These are phyloP conservation scores for Ectemnius continuus DNA, from an alignment of 2,888 invertebrate genomes.

Conservation along the genomic window DNA sequence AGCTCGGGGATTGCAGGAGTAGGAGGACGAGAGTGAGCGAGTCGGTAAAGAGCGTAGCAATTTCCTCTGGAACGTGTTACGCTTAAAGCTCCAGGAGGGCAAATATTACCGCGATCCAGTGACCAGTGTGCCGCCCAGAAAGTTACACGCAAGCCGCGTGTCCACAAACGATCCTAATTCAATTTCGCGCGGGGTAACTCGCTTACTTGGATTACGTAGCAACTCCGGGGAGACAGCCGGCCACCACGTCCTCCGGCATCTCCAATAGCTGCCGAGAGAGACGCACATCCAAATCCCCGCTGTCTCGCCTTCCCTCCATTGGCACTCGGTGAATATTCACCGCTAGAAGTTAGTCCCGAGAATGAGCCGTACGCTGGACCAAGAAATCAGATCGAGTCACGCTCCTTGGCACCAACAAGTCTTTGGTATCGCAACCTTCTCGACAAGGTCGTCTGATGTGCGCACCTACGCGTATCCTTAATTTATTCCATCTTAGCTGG, in stretches of 20 bases:
- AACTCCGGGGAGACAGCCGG: not conserved
- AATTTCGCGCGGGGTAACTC: conserved; percentile 7
- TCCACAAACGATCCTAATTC: conserved; percentile 9
- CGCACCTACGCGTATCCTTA: conserved; percentile 49
- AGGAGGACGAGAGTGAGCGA: too few species aligned
- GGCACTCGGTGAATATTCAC: not conserved
- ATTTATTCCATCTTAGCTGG: conserved; percentile 74
- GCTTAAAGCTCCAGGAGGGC: not conserved
- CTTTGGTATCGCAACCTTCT: not conserved
- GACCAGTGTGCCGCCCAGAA: not conserved
- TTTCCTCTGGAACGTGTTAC: not conserved
- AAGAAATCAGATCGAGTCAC: too few species aligned
- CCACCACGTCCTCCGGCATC: not conserved
- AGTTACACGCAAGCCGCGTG: not conserved
- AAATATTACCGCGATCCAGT: conserved; percentile 12
- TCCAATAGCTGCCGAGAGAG: not conserved
- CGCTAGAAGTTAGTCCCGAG: not conserved
- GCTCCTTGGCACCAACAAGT: too few species aligned
- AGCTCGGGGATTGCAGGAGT: too few species aligned
- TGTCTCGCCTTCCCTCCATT: not conserved
- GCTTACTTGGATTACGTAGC: not conserved
- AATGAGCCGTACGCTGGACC: not conserved
- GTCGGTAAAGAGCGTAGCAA: too few species aligned
- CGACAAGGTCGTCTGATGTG: conserved; percentile 11
- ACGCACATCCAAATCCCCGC: not conserved